These are phyloP conservation scores for Pygoscelis adeliae DNA, from an alignment of 2,113 vertebrate species.

Conservation along the genomic window DNA sequence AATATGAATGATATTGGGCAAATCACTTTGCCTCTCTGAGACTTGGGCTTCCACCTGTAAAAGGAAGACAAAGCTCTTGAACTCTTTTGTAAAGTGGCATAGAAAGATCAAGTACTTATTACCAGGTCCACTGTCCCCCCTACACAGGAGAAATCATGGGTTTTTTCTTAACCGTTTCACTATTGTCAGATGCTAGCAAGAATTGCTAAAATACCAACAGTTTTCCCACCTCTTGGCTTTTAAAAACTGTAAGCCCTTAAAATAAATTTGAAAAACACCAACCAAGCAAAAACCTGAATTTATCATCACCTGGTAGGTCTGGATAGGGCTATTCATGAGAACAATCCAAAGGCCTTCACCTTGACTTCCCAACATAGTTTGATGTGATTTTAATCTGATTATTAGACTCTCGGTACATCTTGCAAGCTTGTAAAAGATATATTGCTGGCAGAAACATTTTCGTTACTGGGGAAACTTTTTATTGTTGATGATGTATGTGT, in stretches of 20 bases:
- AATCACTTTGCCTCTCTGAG: background rate
- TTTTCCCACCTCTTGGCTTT: conserved; percentile 25
- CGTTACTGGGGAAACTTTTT: conserved; percentile 45
- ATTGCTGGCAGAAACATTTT: conserved; percentile 61
- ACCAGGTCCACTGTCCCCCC: background rate
- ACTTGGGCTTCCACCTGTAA: background rate
- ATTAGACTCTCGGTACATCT: conserved; percentile 59
- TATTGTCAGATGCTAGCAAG: background rate
- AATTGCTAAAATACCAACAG: background rate
- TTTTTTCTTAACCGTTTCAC: background rate
- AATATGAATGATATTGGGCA: background rate
- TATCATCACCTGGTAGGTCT: conserved; percentile 53
- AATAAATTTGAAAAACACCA: conserved; percentile 56
- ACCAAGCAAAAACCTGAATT: conserved; percentile 48
- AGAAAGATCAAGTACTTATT: background rate
- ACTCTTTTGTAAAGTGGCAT: background rate
- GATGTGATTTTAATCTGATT: conserved; percentile 74
- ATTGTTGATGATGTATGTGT: conserved; percentile 56
- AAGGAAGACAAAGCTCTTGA: background rate
- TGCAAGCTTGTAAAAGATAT: conserved; percentile 72
- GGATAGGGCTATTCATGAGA: conserved; percentile 51
- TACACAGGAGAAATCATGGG: accelerated
- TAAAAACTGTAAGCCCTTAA: conserved; percentile 25
- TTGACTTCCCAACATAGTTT: conserved; percentile 54
- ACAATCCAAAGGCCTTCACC: conserved; percentile 66